Percentiles rank a stretch among this genome's conserved stretches.
These are phyloP conservation scores for Sternotherus odoratus DNA, from an alignment of 2,797 vertebrate genomes.

Conservation along the genomic window DNA sequence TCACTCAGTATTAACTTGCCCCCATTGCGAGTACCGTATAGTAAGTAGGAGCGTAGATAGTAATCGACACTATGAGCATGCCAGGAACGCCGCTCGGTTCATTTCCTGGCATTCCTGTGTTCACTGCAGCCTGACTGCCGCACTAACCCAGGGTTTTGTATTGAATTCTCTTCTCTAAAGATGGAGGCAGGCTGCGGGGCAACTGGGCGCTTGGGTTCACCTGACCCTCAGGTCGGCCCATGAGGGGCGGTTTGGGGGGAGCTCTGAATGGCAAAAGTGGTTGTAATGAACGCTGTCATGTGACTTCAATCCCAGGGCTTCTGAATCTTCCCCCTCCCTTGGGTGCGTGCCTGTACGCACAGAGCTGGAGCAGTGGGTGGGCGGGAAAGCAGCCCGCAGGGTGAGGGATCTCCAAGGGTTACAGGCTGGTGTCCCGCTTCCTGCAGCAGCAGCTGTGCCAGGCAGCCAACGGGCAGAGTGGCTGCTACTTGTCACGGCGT, in stretches of 20 bases:
- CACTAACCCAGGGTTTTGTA: background rate
- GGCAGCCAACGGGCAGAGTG: background rate
- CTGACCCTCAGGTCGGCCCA: no score
- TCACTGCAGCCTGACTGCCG: background rate
- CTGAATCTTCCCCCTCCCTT: background rate
- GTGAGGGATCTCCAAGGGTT: background rate
- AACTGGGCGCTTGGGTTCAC: background rate
- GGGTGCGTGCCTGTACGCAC: background rate
- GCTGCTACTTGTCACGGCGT: background rate
- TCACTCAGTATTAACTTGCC: background rate
- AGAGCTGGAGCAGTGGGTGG: background rate
- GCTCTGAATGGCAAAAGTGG: background rate
- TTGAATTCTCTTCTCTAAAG: background rate
- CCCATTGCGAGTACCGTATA: background rate
- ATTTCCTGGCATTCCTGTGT: background rate
- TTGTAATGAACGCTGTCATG: background rate
- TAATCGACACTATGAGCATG: background rate
- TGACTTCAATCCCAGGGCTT: background rate
- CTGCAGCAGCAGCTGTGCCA: background rate
- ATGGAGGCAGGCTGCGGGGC: background rate
- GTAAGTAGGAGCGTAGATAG: background rate
- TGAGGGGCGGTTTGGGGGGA: background rate
- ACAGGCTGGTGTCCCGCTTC: background rate
- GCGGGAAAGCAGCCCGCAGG: background rate
- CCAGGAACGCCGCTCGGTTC: background rate